Conservation (phyloP, 2,797 vertebrate genomes). For the Rhincodon typus region DNA sequence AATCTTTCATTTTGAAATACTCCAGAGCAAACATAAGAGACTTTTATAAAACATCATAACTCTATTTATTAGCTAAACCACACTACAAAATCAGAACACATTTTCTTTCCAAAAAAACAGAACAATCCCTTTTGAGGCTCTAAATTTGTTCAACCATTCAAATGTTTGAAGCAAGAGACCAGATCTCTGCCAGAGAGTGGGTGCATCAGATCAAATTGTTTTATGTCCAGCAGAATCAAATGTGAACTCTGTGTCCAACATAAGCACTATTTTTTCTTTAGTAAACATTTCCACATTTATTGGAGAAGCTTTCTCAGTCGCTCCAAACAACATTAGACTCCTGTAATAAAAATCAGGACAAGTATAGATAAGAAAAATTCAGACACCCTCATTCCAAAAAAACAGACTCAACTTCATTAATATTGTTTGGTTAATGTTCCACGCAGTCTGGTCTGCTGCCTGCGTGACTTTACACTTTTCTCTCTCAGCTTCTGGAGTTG, state of each 20-base stretch:
- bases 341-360: neutral
- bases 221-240: neutral
- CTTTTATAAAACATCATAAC: neutral
- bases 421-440: neutral
- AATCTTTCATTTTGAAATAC: neutral
- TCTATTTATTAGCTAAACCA: slow-evolving; percentile 18
- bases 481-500: neutral
- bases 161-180: neutral
- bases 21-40: neutral
- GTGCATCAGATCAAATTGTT: neutral
- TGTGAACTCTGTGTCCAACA: neutral
- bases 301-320: neutral
- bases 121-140: neutral
- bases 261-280: neutral
- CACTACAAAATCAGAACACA: neutral
- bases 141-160: neutral
- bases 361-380: neutral
- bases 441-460: neutral
- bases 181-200: neutral
- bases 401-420: neutral
- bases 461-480: neutral
- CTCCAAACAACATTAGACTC: neutral
- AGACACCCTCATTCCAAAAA: neutral
- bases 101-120: neutral
- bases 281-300: neutral